Conservation (phyloP, 1,140 invertebrate genomes). For the Heliothis subflexa region DNA sequence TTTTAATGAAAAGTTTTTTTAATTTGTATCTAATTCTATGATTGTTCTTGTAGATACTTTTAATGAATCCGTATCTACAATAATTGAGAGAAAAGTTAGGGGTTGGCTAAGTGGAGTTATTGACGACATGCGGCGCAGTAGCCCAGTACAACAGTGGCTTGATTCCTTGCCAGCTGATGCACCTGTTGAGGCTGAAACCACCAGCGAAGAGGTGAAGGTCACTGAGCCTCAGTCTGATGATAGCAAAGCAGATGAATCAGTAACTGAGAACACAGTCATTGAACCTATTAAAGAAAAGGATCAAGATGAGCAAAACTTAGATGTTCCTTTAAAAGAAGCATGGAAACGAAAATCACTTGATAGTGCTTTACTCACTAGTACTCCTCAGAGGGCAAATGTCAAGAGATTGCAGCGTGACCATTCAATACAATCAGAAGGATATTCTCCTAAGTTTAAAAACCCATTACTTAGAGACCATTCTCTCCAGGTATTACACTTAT, state of each 20-base stretch:
- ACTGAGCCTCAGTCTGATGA: conserved; percentile 63
- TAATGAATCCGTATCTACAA: conserved; percentile 79
- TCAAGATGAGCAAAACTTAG: conserved; percentile 72
- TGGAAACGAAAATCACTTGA: conserved; percentile 81
- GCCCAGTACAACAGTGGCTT: conserved; percentile 85
- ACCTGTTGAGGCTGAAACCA: conserved; percentile 54
- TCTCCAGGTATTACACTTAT: conserved; percentile 73
- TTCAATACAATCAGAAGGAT: conserved; percentile 84
- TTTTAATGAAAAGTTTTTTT: not conserved
- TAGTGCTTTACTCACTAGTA: conserved; percentile 70
- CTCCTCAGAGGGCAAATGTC: conserved; percentile 61
- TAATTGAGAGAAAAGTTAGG: conserved; percentile 81
- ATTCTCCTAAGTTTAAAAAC: conserved; percentile 81
- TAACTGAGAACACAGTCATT: conserved; percentile 74
- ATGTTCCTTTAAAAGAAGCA: conserved; percentile 71
- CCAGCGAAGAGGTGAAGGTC: conserved; percentile 47
- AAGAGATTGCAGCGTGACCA: conserved; percentile 80
- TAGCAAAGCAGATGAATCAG: conserved; percentile 70
- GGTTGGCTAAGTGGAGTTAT: conserved; percentile 83
- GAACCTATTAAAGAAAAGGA: conserved; percentile 62
- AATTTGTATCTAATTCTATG: conserved; percentile 21
- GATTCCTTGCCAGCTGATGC: conserved; percentile 78
- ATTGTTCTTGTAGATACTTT: conserved; percentile 71
- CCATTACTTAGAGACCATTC: conserved; percentile 83
- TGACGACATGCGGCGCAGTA: conserved; percentile 84